phyloP scores from a whole-genome alignment of 1,140 invertebrate genomes.

The Diorhabda elongata region DNA sequence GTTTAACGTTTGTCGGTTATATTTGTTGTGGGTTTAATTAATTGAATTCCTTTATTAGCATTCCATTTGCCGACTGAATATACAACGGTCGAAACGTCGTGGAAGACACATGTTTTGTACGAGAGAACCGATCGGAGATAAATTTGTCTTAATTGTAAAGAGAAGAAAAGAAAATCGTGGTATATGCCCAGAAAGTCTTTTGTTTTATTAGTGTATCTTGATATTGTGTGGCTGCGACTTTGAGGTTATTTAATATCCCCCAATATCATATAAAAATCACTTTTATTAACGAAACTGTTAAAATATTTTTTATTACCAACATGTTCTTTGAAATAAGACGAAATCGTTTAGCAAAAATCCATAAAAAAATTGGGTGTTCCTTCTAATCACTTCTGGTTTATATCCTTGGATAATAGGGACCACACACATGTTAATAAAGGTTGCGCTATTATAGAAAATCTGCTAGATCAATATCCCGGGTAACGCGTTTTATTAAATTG shows the following conservation, averaged over 20 bases:
- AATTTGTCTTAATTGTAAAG: constrained; percentile 18
- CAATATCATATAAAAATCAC: not conserved
- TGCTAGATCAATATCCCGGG: no score
- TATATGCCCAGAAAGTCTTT: not conserved
- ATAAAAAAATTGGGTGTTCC: not conserved
- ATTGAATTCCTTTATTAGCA: constrained; percentile 22
- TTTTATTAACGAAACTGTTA: no score
- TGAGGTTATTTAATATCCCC: constrained; percentile 6
- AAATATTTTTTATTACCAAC: not conserved
- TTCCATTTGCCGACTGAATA: not conserved
- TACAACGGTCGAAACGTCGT: not conserved
- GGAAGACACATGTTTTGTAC: constrained; percentile 3
- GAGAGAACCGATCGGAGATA: constrained; percentile 14
- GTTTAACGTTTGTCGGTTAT: constrained; percentile 12
- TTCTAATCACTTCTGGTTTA: not conserved
- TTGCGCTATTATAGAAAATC: no score
- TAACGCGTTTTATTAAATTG: no score
- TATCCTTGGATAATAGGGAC: not conserved
- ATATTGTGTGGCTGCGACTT: not conserved
- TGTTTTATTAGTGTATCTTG: not conserved
- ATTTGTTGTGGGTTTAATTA: constrained; percentile 21
- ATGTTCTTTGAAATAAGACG: not conserved
- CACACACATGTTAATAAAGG: not conserved
- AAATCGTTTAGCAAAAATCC: not conserved
- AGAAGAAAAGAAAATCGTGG: not conserved